Evolutionary conservation across 2,113 vertebrate species (phyloP), one percentile per base, ranked within the genome.

Genomic region (Gobius niger): DNA sequence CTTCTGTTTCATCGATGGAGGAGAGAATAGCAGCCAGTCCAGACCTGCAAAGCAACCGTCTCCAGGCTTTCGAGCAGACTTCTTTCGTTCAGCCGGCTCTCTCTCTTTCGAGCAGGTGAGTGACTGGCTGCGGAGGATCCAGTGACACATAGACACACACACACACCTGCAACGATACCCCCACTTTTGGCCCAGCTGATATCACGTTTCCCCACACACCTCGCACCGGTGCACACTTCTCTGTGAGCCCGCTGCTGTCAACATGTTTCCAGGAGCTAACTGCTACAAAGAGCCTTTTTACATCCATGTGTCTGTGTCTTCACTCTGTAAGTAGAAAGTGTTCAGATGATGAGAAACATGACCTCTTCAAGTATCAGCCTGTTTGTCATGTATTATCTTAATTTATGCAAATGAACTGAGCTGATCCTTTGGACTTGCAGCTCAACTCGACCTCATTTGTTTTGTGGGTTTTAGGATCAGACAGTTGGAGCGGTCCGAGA

Each of bases 31-130:
- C 66, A 74, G 10, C 50, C 52, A 2, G 67, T 8, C 66, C 18
- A 13, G n/a, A 76, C 59, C 11, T 78, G 62, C 63, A 70, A 6
- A 51, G 64, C 14, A 46, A 88, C 64, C 65, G 77, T 83, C 83
- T 89, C 73, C 78, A 87, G 83, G 18, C 88, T 40, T 78, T 90
- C 72, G 86, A 91, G 72, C 85, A 68, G 82, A 77, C 68, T 68
- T 85, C 83, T 46, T 51, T 41, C 5, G 0, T 79, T 67, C 79
- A 69, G 44, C 77, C 89, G 1, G 84, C 92, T 67, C 81, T 85
- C 12, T 68, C 80, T 66, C 77, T 90, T 65, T 85, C 74, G 76
- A 89, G 78, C 50, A 94, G 94, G 95, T 96, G 92, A 91, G 72
- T 65, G 63, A 10, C 42, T 65, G 40, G 41, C 47, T 72, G 66